Evolutionary conservation across 2,797 vertebrate genomes (phyloP).

Genomic region (Ceyx erithaca): DNA sequence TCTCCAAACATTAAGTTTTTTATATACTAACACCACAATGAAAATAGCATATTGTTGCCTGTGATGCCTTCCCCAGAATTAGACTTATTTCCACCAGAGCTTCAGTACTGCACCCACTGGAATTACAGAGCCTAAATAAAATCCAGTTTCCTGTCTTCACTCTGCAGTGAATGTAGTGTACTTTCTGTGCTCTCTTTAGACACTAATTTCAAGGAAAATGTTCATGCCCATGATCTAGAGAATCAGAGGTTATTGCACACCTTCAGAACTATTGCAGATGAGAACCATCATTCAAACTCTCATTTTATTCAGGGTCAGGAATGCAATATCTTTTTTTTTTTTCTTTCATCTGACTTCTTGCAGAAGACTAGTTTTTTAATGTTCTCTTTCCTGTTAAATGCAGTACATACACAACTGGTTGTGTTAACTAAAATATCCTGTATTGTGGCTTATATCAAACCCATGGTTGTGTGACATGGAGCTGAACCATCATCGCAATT

Average conservation of each 20-base stretch:
- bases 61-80: conserved; percentile 25
- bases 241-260: not conserved
- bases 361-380: not conserved
- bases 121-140: conserved; percentile 32
- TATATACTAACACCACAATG: conserved; percentile 33
- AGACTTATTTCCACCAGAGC: conserved; percentile 19
- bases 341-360: not conserved
- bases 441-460: conserved; percentile 62
- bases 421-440: conserved; percentile 54
- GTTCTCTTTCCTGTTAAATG: conserved; percentile 22
- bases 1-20: conserved; percentile 46
- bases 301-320: not conserved
- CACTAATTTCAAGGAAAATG: not conserved
- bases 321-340: not conserved
- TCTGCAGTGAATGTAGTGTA: not conserved
- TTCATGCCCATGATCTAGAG: not conserved
- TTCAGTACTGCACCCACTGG: conserved; percentile 19
- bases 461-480: not conserved
- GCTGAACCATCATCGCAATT: not conserved
- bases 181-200: not conserved
- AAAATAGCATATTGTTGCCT: conserved; percentile 36
- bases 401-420: not conserved
- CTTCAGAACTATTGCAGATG: not conserved
- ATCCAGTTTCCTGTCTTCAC: not conserved
- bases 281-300: not conserved